A percentile compares a stretch with the other conserved stretches of the same genome.
Conservation (phyloP, 2,113 vertebrate genomes). For the Passer montanus region DNA sequence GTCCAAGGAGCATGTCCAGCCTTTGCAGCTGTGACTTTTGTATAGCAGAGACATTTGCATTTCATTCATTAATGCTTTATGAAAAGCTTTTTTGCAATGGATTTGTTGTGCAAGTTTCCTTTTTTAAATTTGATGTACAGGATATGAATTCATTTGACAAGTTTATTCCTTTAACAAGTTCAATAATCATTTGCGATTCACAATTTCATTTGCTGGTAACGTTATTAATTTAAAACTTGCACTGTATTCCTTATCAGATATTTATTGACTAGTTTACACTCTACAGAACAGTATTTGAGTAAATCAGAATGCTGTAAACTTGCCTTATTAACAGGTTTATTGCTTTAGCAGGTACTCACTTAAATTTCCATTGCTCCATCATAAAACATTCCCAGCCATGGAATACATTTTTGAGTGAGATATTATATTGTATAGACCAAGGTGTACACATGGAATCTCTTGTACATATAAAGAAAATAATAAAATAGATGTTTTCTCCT, state of each 20-base stretch:
- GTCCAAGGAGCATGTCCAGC: background rate
- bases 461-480: background rate
- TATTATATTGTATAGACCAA: background rate
- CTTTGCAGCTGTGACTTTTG: background rate
- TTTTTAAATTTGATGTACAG: conserved; percentile 30
- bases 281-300: conserved; percentile 40
- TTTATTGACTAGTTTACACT: conserved; percentile 45
- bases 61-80: conserved; percentile 10
- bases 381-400: conserved; percentile 6
- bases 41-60: background rate
- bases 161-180: conserved; percentile 66
- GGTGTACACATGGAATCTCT: background rate
- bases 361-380: conserved; percentile 41
- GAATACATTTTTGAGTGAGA: conserved; percentile 33
- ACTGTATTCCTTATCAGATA: conserved; percentile 51
- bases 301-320: conserved; percentile 51
- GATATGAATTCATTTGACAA: conserved; percentile 59
- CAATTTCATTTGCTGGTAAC: conserved; percentile 30
- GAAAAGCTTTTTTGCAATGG: background rate
- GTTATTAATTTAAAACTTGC: conserved; percentile 61
- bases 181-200: conserved; percentile 62
- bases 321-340: conserved; percentile 38
- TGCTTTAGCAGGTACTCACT: conserved; percentile 36
- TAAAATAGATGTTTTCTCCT: background rate
- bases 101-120: background rate